Conservation (phyloP, 1,140 invertebrate species). For the Drosophila nebulosa region DNA sequence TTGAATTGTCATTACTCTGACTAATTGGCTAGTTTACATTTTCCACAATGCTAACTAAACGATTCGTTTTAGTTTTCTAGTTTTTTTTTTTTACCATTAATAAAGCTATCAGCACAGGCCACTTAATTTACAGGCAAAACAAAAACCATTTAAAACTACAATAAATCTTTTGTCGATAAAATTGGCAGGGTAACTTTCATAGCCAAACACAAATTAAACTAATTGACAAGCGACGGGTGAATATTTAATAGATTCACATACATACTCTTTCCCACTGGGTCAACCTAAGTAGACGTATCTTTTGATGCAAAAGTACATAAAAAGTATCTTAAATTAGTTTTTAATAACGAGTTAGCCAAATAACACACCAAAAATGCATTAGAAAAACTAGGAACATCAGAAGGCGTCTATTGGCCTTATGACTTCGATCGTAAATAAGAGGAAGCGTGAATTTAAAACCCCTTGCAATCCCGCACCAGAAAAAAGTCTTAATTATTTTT, state of each 20-base stretch:
- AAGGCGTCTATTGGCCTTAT: no score
- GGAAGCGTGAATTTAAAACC: no score
- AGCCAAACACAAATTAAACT: constrained; percentile 44
- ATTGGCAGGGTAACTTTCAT: constrained; percentile 21
- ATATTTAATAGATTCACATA: background rate
- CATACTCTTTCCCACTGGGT: constrained; percentile 3
- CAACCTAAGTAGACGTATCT: background rate
- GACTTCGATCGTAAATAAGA: no score
- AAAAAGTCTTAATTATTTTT: no score
- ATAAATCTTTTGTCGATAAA: constrained; percentile 67
- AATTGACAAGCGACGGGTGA: constrained; percentile 43
- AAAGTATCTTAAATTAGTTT: no score
- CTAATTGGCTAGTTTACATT: constrained; percentile 36
- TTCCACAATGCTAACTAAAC: constrained; percentile 19
- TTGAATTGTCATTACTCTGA: constrained; percentile 22
- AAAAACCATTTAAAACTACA: constrained; percentile 60
- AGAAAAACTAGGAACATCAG: no score
- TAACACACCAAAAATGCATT: no score
- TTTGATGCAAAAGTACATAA: no score
- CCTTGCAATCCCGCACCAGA: no score
- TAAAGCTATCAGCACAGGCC: constrained; percentile 46
- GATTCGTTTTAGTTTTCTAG: background rate
- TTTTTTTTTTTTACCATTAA: constrained; percentile 6
- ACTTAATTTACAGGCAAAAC: constrained; percentile 36
- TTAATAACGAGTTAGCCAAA: no score